phyloP scores from a whole-genome alignment of 1,140 invertebrate genomes.

The Sarcophaga bullata region DNA sequence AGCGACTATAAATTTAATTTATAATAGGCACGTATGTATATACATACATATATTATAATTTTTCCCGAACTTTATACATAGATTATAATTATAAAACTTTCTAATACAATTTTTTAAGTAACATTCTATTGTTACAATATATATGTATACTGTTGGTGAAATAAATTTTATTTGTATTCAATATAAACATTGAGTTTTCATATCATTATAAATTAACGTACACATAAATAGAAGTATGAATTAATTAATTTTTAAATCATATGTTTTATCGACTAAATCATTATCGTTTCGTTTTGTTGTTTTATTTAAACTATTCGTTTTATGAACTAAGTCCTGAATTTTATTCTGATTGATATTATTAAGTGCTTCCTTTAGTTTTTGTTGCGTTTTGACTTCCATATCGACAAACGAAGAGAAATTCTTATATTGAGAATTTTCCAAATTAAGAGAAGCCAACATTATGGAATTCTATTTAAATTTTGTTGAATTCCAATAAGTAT shows the following conservation, averaged over 20 bases:
- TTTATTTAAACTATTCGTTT: constrained; percentile 11
- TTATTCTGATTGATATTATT: constrained; percentile 28
- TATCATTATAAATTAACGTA: too few relatives aligned
- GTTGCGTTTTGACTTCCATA: constrained; percentile 45
- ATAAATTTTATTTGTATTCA: too few relatives aligned
- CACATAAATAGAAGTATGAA: too few relatives aligned
- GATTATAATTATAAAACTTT: too few relatives aligned
- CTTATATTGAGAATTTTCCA: constrained; percentile 49
- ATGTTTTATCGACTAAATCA: background rate
- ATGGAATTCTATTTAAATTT: constrained; percentile 49
- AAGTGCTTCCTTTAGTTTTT: constrained; percentile 31
- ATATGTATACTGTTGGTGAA: too few relatives aligned
- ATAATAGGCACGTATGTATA: too few relatives aligned
- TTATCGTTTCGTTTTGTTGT: background rate
- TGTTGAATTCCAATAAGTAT: constrained; percentile 1
- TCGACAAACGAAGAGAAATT: constrained; percentile 45
- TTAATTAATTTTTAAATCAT: background rate
- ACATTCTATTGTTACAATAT: too few relatives aligned
- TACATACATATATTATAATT: too few relatives aligned
- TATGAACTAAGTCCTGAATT: constrained; percentile 3
- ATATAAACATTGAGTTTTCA: too few relatives aligned
- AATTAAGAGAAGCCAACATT: constrained; percentile 52
- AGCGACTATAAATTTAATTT: too few relatives aligned
- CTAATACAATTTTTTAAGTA: too few relatives aligned
- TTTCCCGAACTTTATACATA: too few relatives aligned